Evolutionary conservation across 1,140 invertebrate species (phyloP).

Genomic region (Homalodisca vitripennis): DNA sequence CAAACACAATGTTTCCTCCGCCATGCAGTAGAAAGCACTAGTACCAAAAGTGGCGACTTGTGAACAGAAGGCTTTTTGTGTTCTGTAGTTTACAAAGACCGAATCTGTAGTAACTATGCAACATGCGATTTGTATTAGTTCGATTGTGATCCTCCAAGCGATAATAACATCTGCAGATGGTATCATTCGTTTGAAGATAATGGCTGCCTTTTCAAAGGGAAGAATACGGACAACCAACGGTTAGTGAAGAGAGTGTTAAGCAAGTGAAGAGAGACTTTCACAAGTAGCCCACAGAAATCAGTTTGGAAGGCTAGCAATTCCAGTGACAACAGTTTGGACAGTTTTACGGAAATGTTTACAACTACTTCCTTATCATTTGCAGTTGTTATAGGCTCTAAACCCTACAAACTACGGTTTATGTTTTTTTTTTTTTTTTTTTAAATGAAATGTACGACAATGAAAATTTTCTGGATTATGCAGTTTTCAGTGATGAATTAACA

Average conservation of each 20-base stretch:
- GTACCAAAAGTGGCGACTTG: background rate
- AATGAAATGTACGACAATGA: background rate
- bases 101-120: background rate
- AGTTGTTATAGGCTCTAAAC: background rate
- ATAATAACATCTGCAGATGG: constrained; percentile 6
- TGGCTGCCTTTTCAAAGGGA: background rate
- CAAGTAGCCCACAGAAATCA: too few species aligned
- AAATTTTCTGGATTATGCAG: too few species aligned
- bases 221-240: too few species aligned
- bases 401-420: background rate
- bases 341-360: background rate
- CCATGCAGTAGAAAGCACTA: background rate
- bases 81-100: constrained; percentile 4
- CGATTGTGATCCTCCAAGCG: background rate
- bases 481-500: too few species aligned
- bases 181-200: background rate
- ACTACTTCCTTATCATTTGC: background rate
- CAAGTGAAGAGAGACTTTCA: too few species aligned
- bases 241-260: too few species aligned
- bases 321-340: too few species aligned
- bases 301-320: too few species aligned
- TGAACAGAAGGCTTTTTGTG: constrained; percentile 5
- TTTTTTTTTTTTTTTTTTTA: background rate
- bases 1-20: background rate
- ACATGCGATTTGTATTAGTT: background rate